A percentile compares a stretch with the other conserved stretches of the same genome.
Conservation (phyloP, 2,113 vertebrate genomes). For the Platysternon megacephalum region DNA sequence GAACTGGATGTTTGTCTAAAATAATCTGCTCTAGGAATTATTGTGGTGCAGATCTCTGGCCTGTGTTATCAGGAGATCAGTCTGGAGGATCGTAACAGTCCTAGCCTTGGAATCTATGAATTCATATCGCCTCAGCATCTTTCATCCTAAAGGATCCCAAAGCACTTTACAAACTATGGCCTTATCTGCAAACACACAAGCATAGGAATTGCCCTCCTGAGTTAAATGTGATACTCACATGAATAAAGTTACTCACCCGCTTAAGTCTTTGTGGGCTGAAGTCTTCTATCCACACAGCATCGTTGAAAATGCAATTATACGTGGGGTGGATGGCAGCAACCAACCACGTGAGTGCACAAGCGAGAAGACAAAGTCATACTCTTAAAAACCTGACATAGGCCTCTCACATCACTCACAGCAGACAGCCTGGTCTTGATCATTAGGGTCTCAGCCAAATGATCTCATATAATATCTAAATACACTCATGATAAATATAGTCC, state of each 20-base stretch:
- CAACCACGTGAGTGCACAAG: not conserved
- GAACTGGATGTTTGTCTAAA: no score
- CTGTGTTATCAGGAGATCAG: no score
- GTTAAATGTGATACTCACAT: not conserved
- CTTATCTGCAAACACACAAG: not conserved
- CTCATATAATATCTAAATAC: not conserved
- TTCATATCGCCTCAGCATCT: not conserved
- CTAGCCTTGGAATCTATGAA: not conserved
- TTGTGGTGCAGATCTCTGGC: no score
- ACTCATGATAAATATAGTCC: not conserved
- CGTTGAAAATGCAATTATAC: not conserved
- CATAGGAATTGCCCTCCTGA: not conserved
- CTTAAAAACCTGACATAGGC: accelerated
- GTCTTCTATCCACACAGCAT: not conserved
- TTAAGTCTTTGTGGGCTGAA: not conserved
- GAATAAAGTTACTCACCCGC: not conserved
- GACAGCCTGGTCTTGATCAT: not conserved
- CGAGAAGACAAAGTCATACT: not conserved
- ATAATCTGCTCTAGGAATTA: no score
- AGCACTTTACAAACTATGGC: not conserved
- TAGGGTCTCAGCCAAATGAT: not conserved
- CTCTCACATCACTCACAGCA: not conserved
- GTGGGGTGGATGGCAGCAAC: not conserved
- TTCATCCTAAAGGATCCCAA: not conserved
- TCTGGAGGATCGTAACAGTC: not conserved